Percentiles rank a stretch among this genome's conserved stretches.
phyloP scores from a whole-genome alignment of 2,797 vertebrate genomes.

The Clarias laeviceps region DNA sequence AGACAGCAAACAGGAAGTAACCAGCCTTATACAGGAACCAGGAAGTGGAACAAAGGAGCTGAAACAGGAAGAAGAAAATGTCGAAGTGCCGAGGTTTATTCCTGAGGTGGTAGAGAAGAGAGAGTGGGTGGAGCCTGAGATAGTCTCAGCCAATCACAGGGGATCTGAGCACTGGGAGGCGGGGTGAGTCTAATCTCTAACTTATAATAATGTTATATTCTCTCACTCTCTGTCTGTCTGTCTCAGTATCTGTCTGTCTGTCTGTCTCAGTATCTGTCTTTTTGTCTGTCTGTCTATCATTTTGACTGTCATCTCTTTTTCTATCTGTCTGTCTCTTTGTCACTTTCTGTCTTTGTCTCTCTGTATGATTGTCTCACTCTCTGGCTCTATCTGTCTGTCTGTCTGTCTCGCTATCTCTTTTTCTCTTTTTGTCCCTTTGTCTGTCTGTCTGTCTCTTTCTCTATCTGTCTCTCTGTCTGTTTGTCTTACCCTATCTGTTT shows the following conservation, averaged over 20 bases:
- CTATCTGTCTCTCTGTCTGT: neutral
- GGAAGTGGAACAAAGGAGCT: neutral
- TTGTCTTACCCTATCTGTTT: neutral
- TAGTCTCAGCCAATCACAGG: conserved; percentile 66
- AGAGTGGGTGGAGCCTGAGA: conserved; percentile 5
- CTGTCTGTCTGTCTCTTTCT: neutral
- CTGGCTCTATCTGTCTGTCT: too few species aligned
- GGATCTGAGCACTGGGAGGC: conserved; percentile 84
- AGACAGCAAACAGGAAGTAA: neutral
- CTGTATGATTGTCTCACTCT: too few species aligned
- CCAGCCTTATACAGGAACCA: neutral
- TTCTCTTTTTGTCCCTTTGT: neutral
- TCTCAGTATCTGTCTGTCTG: neutral
- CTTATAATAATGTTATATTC: neutral
- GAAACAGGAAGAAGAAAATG: neutral
- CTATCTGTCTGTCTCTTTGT: too few species aligned
- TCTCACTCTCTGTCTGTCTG: neutral
- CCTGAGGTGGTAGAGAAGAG: neutral
- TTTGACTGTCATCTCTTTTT: too few species aligned
- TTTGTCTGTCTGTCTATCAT: too few species aligned
- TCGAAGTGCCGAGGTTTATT: neutral
- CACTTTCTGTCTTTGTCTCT: too few species aligned
- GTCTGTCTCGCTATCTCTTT: neutral
- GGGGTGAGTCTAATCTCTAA: conserved; percentile 74
- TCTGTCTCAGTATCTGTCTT: too few species aligned